These are phyloP conservation scores for Limanda limanda DNA, from an alignment of 2,113 vertebrate species.

Conservation along the genomic window DNA sequence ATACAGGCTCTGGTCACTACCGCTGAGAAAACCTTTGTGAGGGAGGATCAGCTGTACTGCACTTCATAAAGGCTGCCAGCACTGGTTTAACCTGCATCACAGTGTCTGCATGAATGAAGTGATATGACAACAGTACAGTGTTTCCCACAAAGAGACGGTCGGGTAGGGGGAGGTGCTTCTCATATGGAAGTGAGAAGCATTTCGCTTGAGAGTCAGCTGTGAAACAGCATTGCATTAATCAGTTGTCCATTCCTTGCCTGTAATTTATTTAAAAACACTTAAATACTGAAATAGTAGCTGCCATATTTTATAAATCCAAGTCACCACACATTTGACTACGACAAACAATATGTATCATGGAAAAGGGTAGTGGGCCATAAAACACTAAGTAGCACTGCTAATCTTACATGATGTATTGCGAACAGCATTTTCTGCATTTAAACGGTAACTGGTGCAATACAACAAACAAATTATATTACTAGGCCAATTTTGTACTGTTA, in stretches of 20 bases:
- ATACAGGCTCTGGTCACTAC: too few species aligned
- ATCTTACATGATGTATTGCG: background rate
- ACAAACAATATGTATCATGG: background rate
- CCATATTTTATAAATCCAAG: background rate
- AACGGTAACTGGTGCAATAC: too few species aligned
- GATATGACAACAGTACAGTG: background rate
- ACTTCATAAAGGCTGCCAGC: too few species aligned
- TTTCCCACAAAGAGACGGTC: background rate
- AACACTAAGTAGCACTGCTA: background rate
- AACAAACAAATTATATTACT: background rate
- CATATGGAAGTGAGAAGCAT: background rate
- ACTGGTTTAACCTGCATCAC: too few species aligned
- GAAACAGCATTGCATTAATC: background rate
- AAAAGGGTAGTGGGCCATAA: background rate
- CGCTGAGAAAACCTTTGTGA: too few species aligned
- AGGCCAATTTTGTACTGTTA: background rate
- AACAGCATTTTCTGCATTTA: background rate
- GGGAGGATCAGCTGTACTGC: too few species aligned
- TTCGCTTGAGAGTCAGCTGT: constrained; percentile 2
- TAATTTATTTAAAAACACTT: background rate
- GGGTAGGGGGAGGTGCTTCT: background rate
- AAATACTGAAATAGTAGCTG: background rate
- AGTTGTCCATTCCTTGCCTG: background rate
- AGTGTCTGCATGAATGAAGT: background rate
- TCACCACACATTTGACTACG: background rate